These are phyloP conservation scores for Chydorus sphaericus DNA, from an alignment of 2,888 invertebrate genomes.

Conservation along the genomic window DNA sequence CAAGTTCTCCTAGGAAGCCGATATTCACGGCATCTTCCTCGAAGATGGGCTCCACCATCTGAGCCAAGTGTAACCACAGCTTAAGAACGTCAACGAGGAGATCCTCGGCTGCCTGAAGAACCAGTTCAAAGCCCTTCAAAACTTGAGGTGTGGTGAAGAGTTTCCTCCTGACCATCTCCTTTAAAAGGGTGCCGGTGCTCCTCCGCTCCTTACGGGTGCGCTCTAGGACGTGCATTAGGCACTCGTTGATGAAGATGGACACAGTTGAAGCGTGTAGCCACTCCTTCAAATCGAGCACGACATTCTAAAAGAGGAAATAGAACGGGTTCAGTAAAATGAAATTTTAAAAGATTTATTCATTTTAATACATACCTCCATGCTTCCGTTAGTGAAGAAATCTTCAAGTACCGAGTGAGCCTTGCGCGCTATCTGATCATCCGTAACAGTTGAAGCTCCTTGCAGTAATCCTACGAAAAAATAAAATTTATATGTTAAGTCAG, in stretches of 20 bases:
- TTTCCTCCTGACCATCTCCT: conserved; percentile 34
- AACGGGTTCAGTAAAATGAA: no score
- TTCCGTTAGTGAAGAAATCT: conserved; percentile 33
- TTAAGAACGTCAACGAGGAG: conserved; percentile 69
- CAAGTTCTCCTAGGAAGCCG: conserved; percentile 25
- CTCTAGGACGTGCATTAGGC: conserved; percentile 27
- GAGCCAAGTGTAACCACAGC: conserved; percentile 62
- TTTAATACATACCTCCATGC: conserved; percentile 21
- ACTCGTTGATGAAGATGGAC: conserved; percentile 23
- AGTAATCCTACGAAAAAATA: background rate
- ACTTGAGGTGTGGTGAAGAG: conserved; percentile 35
- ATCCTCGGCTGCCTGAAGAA: conserved; percentile 50
- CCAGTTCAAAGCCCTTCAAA: conserved; percentile 40
- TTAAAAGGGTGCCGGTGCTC: conserved; percentile 36
- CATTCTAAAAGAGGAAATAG: conserved; percentile 26
- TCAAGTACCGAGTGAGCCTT: conserved; percentile 32
- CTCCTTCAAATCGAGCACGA: conserved; percentile 27
- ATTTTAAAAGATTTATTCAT: no score
- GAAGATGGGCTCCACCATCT: conserved; percentile 45
- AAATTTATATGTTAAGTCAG: background rate
- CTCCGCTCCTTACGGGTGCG: conserved; percentile 28
- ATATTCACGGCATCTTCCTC: conserved; percentile 35
- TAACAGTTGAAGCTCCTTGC: conserved; percentile 19
- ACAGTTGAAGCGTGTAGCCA: conserved; percentile 24
- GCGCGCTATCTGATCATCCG: conserved; percentile 30